These are phyloP conservation scores for Tachycineta bicolor DNA, from an alignment of 2,113 vertebrate genomes.

Conservation along the genomic window DNA sequence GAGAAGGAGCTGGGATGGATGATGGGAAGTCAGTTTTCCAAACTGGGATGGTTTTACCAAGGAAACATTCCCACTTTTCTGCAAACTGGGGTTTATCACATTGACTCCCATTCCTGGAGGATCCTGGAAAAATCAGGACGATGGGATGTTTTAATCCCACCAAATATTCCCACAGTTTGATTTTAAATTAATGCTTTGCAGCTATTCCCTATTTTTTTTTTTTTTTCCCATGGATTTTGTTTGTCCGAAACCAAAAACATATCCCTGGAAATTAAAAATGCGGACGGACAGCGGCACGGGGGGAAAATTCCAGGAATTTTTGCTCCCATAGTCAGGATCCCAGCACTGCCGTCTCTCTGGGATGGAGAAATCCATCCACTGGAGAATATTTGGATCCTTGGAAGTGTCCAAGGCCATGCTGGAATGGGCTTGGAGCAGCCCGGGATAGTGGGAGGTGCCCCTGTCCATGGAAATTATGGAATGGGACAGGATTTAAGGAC, in stretches of 20 bases:
- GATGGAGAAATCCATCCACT: not conserved
- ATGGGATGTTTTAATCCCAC: not conserved
- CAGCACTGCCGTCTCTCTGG: not conserved
- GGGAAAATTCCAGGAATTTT: not conserved
- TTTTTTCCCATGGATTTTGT: not conserved
- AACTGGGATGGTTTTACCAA: not conserved
- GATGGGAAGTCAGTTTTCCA: not conserved
- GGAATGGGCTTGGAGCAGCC: not conserved
- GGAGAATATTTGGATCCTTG: not conserved
- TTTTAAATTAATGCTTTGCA: not conserved
- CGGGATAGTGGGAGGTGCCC: not conserved
- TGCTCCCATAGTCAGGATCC: not conserved
- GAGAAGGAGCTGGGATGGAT: not conserved
- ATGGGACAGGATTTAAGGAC: not conserved
- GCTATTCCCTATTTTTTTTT: not conserved
- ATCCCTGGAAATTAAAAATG: not conserved
- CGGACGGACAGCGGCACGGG: accelerated
- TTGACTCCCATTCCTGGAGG: not conserved
- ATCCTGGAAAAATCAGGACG: not conserved
- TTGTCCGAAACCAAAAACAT: not conserved
- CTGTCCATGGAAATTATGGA: not conserved
- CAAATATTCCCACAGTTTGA: not conserved
- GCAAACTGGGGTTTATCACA: not conserved
- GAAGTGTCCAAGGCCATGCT: not conserved
- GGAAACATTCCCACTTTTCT: not conserved